A percentile compares a stretch with the other conserved stretches of the same genome.
phyloP scores from a whole-genome alignment of 2,113 vertebrate genomes.

The Delphinapterus leucas region DNA sequence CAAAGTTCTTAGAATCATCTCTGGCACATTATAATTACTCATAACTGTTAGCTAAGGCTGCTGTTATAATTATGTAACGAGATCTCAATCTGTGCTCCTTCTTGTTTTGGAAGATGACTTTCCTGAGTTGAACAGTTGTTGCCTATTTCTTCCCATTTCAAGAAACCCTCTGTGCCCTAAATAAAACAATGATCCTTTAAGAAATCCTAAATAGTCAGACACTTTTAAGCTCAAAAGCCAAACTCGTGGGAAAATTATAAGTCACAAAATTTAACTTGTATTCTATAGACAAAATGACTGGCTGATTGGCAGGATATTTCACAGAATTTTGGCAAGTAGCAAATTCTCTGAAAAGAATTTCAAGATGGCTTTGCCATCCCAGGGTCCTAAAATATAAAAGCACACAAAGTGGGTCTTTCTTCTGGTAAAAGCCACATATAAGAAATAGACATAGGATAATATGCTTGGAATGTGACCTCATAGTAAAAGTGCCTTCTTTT shows the following conservation, averaged over 20 bases:
- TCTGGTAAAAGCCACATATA: slow-evolving; percentile 35
- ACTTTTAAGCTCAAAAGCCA: neutral
- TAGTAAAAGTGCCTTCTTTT: slow-evolving; percentile 51
- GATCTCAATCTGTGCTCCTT: neutral
- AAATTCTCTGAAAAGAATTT: slow-evolving; percentile 51
- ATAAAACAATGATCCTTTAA: slow-evolving; percentile 64
- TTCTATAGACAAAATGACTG: slow-evolving; percentile 38
- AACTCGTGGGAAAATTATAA: slow-evolving; percentile 30
- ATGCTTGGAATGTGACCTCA: slow-evolving; percentile 63
- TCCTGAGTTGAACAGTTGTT: neutral
- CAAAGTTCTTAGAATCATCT: neutral
- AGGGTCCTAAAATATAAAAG: slow-evolving; percentile 39
- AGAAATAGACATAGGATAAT: slow-evolving; percentile 55
- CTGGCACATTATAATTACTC: neutral
- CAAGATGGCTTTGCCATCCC: slow-evolving; percentile 19
- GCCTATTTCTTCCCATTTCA: slow-evolving; percentile 37
- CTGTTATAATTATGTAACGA: neutral
- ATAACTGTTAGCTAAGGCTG: neutral
- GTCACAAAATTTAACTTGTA: slow-evolving; percentile 22
- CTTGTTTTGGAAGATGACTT: neutral
- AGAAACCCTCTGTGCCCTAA: slow-evolving; percentile 34
- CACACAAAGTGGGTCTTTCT: slow-evolving; percentile 58
- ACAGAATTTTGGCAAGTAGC: neutral
- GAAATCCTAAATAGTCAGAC: neutral
- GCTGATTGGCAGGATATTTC: neutral